Evolutionary conservation across 2,888 invertebrate genomes (phyloP).

Genomic region (Pasiphila rectangulata): DNA sequence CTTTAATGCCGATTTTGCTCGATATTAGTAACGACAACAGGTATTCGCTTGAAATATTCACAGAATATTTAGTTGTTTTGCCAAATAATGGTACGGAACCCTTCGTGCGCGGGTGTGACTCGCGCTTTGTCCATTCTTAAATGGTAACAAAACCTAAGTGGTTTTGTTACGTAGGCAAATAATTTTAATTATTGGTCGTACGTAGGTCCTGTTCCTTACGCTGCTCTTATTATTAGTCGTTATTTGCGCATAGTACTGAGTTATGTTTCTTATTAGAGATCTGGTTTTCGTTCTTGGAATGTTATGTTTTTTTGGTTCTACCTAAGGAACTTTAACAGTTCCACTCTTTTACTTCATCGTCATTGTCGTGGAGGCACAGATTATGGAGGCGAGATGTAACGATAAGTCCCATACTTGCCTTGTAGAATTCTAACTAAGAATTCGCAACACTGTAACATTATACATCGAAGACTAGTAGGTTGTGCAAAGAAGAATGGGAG

Average conservation of each 20-base stretch:
- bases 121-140: neutral
- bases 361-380: constrained; percentile 1
- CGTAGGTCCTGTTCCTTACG: no score
- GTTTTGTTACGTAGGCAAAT: no score
- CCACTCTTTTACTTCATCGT: constrained; percentile 5
- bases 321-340: neutral
- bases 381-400: neutral
- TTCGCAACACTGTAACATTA: neutral
- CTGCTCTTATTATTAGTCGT: neutral
- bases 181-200: no score
- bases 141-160: neutral
- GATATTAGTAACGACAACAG: no score
- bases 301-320: neutral
- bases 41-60: no score
- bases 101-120: no score
- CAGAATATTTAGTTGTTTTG: no score
- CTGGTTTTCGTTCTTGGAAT: constrained; percentile 2
- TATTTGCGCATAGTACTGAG: neutral
- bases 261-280: constrained; percentile 1
- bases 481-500: neutral
- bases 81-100: no score
- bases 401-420: neutral
- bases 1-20: no score
- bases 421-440: no score
- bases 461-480: neutral